Base-by-base conservation (phyloP, 2,888 invertebrate genomes). In the Tetranychus truncatus region DNA sequence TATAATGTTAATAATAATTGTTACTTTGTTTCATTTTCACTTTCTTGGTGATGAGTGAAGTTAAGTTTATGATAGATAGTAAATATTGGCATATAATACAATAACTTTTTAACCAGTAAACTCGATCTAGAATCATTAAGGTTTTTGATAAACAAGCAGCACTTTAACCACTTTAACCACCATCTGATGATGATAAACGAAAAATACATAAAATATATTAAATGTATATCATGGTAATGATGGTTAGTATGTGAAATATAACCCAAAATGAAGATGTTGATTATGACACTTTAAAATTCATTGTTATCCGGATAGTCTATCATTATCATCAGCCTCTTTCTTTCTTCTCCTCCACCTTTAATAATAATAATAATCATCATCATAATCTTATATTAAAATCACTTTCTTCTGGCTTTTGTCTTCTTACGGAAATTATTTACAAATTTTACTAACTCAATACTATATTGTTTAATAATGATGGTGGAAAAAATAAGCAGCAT, bases 11-110 rank as follows among this genome's bases (percentile, higher is more conserved):
- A 24, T 34, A 34, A 2, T 34, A 34, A 34, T 34, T 34, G 34
- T 34, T 34, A 34, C 34, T 34, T 34, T 34, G 34, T 34, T 34
- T 34, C 34, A 34, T 34, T 34, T 34, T 34, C 4, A 34, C 34
- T 34, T 34, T 34, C 34, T 5, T 3, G 34, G 34, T 34, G 34
- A 34, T 34, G 34, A 34, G 34, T 34, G 4, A 34, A 34, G 71
- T 21, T 20, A 78, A 77, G 55, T 55, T 55, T 9, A 55, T 55
- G 55, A 55, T 55, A 6, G 55, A 55, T 15, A 55, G 55, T 55
- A 55, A 55, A 55, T 55, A 7, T 15, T 3, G 3, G 34, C 34
- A 5, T 0, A 34, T 34, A 55, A 55, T 15, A 55, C 55, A 55
- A 55, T 55, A 55, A 55, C 11, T 1, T 55, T 55, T 55, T 55